Base-by-base conservation (phyloP, 2,888 invertebrate genomes). In the Coleophora flavipennella region DNA sequence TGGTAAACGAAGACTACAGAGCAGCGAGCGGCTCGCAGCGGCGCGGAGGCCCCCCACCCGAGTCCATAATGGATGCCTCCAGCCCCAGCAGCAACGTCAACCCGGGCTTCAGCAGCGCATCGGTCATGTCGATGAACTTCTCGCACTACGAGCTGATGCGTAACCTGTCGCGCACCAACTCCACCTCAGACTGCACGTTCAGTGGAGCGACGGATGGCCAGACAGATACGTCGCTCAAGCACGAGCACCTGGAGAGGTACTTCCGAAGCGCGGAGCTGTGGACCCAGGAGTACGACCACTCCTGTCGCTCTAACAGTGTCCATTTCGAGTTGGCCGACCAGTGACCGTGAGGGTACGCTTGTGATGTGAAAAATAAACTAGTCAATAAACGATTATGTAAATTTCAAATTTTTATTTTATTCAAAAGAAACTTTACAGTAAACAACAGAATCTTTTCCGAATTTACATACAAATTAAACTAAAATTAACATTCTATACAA, bases 401-500 rank as follows among this genome's bases (percentile, higher is more conserved):
- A 75, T 76, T 74, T 76, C 65, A 81, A 83, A 83, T 79, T 78
- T 79, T 80, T 80, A 81, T 34, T 80, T 83, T 76, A 79, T 75
- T 72, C 62, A 81, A 83, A 35, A 79, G 80, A 78, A 84, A 84
- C 62, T 73, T 80, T 80, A 83, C 80, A 76, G 71, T 78, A 4
- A 67, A 72, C 74, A 83, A 83, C 80, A 81, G 67, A 83, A 84
- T 75, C 77, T 77, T 77, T 56, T 80, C 69, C 73, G 77, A 79
- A 74, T 73, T 79, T 77, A 77, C 73, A 84, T 77, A 77, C 73
- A 84, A 83, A 83, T 76, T 55, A 81, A 80, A 71, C 67, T 55
- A 81, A 80, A 71, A 67, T 60, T 80, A 81, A 67, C 69, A 63
- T 77, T 81, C 81, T 83, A 83, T 83, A 84, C 84, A 83, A 81